Evolutionary conservation across 2,113 vertebrate species (phyloP).

Genomic region (Sorex araneus): DNA sequence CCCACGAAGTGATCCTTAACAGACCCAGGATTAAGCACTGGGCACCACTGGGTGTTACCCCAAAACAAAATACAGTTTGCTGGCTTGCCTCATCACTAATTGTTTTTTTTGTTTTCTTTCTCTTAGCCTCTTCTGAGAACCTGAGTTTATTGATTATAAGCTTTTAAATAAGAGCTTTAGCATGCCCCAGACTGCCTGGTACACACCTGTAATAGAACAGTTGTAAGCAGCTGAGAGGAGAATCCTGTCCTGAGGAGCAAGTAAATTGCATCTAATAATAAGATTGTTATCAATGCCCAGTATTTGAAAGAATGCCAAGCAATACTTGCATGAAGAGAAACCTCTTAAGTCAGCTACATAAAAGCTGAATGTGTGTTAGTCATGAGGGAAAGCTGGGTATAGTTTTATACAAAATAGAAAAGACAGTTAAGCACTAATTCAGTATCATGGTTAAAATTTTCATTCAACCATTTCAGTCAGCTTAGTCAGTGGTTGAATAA

Average conservation of each 20-base stretch:
- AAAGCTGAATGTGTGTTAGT: conserved; percentile 51
- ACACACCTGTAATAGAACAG: neutral
- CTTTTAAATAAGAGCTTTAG: neutral
- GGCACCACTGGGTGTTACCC: too few relatives aligned
- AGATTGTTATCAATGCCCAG: conserved; percentile 32
- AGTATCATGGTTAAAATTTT: conserved; percentile 53
- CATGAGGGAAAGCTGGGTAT: conserved; percentile 29
- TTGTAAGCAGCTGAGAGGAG: conserved; percentile 3
- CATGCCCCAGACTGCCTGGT: neutral
- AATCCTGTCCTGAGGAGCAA: conserved; percentile 19
- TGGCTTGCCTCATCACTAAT: neutral
- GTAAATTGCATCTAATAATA: conserved; percentile 2
- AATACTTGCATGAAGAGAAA: neutral
- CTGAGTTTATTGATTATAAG: conserved; percentile 14
- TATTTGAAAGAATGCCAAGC: conserved; percentile 38
- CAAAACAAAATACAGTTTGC: too few relatives aligned
- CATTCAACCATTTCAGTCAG: neutral
- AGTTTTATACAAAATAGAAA: conserved; percentile 65
- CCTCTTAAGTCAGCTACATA: conserved; percentile 33
- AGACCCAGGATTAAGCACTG: too few relatives aligned
- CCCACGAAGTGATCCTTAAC: too few relatives aligned
- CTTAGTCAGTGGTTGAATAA: too few relatives aligned
- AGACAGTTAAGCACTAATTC: conserved; percentile 55
- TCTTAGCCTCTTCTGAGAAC: neutral
- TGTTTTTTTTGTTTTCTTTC: conserved; percentile 18